phyloP scores from a whole-genome alignment of 2,113 vertebrate genomes.

The Rafetus swinhoei region DNA sequence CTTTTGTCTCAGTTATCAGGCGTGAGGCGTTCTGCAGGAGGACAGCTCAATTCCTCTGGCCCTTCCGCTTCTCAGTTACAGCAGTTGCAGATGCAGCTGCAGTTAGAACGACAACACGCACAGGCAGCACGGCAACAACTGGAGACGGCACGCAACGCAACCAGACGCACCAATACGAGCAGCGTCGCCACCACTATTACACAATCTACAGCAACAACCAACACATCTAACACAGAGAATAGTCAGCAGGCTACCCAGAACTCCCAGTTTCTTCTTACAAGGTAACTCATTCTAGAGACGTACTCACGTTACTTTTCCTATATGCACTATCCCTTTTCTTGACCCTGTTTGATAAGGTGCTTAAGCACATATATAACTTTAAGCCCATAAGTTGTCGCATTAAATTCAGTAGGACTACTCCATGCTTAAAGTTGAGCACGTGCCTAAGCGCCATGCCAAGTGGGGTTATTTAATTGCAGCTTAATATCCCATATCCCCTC shows the following conservation, averaged over 20 bases:
- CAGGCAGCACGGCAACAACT: constrained; percentile 96
- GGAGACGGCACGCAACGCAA: constrained; percentile 93
- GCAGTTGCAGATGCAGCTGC: constrained; percentile 99
- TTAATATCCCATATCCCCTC: background rate
- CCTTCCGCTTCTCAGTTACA: constrained; percentile 97
- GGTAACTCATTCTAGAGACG: constrained; percentile 75
- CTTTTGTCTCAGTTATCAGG: constrained; percentile 98
- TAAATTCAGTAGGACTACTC: background rate
- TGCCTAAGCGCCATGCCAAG: background rate
- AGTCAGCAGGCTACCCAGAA: constrained; percentile 90
- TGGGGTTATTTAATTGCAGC: background rate
- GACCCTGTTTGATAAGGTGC: background rate
- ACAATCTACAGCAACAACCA: constrained; percentile 87
- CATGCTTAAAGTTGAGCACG: background rate
- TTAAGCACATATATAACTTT: background rate
- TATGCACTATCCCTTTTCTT: background rate
- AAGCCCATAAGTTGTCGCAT: background rate
- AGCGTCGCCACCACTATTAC: constrained; percentile 88
- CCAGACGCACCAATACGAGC: constrained; percentile 92
- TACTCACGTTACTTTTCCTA: background rate
- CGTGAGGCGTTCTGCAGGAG: constrained; percentile 95
- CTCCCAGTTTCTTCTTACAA: constrained; percentile 97
- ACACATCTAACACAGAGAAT: constrained; percentile 87
- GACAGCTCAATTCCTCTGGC: constrained; percentile 96
- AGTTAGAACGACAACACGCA: constrained; percentile 95